Conservation (phyloP, 2,888 invertebrate genomes). For the Halocaridina rubra region DNA sequence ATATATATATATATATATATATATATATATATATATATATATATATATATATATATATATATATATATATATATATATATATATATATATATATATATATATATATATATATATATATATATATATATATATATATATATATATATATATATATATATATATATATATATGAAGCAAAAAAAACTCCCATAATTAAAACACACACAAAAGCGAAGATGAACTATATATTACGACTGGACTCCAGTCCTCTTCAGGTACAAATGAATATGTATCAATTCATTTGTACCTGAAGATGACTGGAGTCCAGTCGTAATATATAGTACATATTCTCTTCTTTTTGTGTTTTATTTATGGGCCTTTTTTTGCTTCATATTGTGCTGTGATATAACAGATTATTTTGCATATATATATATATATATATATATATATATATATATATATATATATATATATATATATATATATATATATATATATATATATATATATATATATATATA, state of each 20-base stretch:
- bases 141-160: conserved; percentile 14
- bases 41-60: background rate
- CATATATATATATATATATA: background rate
- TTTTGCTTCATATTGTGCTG: no score
- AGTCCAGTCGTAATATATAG: no score
- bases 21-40: no score
- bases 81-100: background rate
- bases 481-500: background rate
- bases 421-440: conserved; percentile 8
- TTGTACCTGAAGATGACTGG: no score
- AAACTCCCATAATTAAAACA: background rate
- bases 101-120: background rate
- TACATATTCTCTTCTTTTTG: no score
- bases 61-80: background rate
- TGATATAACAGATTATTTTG: no score
- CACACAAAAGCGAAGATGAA: no score
- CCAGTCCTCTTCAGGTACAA: no score
- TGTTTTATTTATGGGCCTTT: no score
- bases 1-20: background rate
- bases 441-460: conserved; percentile 8
- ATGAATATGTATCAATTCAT: no score
- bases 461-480: conserved; percentile 5
- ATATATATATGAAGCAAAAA: background rate
- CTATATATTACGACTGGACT: no score
- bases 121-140: conserved; percentile 11